Base-by-base conservation (phyloP, 2,797 vertebrate species). In the Oryzias sinensis region DNA sequence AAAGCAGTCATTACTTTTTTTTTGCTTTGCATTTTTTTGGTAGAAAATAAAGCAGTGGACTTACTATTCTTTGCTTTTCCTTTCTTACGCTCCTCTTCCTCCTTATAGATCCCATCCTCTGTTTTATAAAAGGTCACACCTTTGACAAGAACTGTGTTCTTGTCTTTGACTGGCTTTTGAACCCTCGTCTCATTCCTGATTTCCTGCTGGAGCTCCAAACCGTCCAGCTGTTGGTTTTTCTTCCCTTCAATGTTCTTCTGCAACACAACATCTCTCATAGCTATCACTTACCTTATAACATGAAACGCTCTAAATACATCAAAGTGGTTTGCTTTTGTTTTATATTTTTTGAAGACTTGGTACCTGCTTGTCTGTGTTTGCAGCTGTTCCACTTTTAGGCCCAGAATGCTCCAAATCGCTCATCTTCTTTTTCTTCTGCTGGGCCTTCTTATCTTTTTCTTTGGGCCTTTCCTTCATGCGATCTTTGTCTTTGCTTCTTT, bases 121-220 rank as follows among this genome's bases (percentile, higher is more conserved):
- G 94, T 93, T 69, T 96, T 97, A 80, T 98, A 98, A 85, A 96
- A 97, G 60, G 95, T 97, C 79, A 96, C 74, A 2, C 94, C 94
- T 56, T 92, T 91, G 62, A 96, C 81, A 14, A 94, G 85, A 72
- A 80, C 50, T 49, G 56, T 79, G 74, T 5, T 83, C 62, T 81
- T 86, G 46, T 86, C 84, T 53, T 81, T 16, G 84, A 80, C 57
- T 89, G 83, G 0, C 87, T 88, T 74, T 41, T 61, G 68, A 24
- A 49, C 48, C 24, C 41, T 76, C 2, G 87, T 84, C 42, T 74
- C 84, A 13, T 85, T 83, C 42, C 48, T 79, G 24, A 41, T 27
- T 29, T 64, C 56, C 48, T 63, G 67, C 16, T 64, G 79, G 43
- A 67, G 73, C 18, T 83, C 71, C 55, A 68, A 33, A 49, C 53